These are phyloP conservation scores for Pipistrellus nathusii DNA, from an alignment of 2,797 vertebrate species.

Conservation along the genomic window DNA sequence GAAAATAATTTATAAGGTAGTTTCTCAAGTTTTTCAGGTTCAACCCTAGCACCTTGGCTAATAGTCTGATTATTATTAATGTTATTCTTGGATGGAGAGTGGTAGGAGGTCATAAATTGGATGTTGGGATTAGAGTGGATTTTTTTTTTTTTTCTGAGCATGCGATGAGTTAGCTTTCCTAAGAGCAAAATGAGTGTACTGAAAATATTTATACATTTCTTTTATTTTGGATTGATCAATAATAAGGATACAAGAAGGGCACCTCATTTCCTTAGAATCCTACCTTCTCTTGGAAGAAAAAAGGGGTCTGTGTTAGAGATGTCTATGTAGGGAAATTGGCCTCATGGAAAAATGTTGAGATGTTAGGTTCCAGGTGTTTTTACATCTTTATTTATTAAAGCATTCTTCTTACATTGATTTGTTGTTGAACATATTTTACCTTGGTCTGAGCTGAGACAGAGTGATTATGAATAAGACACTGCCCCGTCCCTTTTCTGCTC, in stretches of 20 bases:
- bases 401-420: neutral
- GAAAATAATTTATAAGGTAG: slow-evolving; percentile 90
- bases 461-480: neutral
- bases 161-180: slow-evolving; percentile 38
- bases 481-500: neutral
- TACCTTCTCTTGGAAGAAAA: neutral
- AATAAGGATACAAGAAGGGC: neutral
- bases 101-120: slow-evolving; percentile 75
- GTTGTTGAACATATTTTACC: neutral
- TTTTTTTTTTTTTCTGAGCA: slow-evolving; percentile 59
- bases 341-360: neutral
- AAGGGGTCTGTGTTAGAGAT: neutral
- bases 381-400: neutral
- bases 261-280: neutral
- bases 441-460: neutral
- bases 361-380: neutral
- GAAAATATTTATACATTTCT: slow-evolving; percentile 58
- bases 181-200: neutral
- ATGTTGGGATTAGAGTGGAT: slow-evolving; percentile 75
- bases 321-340: neutral
- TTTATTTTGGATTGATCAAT: neutral
- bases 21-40: slow-evolving; percentile 87
- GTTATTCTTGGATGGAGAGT: slow-evolving; percentile 86
- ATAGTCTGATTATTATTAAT: slow-evolving; percentile 86
- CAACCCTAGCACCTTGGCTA: slow-evolving; percentile 83